Percentiles rank a stretch among this genome's conserved stretches.
Conservation (phyloP, 2,888 invertebrate species). For the Nezara viridula region DNA sequence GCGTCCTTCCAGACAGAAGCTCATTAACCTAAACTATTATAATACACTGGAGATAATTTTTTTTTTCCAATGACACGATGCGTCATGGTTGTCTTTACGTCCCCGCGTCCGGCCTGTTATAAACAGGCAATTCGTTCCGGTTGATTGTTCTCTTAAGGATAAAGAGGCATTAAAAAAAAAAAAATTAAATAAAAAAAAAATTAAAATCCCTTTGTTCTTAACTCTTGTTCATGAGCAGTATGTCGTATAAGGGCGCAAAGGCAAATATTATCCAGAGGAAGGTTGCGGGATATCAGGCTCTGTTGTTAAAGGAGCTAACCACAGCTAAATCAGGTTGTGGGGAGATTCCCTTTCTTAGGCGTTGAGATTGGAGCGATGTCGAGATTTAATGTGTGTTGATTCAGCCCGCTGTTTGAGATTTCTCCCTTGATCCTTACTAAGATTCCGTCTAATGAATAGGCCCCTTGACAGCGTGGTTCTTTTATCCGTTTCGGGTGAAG, state of each 20-base stretch:
- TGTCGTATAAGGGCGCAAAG: neutral
- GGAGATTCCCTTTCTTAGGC: neutral
- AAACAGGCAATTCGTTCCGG: neutral
- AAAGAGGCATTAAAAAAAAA: neutral
- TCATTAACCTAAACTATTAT: neutral
- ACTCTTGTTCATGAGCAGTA: neutral
- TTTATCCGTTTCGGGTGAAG: neutral
- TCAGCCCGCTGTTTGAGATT: neutral
- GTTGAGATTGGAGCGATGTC: neutral
- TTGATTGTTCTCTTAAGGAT: constrained; percentile 4
- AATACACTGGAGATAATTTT: neutral
- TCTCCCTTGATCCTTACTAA: neutral
- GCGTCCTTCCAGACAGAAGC: neutral
- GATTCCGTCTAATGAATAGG: neutral
- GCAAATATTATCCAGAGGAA: neutral
- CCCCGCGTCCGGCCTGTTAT: neutral
- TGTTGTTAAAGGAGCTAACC: neutral
- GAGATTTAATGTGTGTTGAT: constrained; percentile 28
- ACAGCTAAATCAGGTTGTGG: neutral
- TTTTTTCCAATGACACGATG: neutral
- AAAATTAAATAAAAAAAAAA: neutral
- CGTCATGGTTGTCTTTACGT: neutral
- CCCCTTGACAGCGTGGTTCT: neutral
- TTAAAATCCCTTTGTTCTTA: neutral
- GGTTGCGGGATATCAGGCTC: neutral